A percentile compares a stretch with the other conserved stretches of the same genome.
phyloP scores from a whole-genome alignment of 2,888 invertebrate species.

The Watsonalla cultraria region DNA sequence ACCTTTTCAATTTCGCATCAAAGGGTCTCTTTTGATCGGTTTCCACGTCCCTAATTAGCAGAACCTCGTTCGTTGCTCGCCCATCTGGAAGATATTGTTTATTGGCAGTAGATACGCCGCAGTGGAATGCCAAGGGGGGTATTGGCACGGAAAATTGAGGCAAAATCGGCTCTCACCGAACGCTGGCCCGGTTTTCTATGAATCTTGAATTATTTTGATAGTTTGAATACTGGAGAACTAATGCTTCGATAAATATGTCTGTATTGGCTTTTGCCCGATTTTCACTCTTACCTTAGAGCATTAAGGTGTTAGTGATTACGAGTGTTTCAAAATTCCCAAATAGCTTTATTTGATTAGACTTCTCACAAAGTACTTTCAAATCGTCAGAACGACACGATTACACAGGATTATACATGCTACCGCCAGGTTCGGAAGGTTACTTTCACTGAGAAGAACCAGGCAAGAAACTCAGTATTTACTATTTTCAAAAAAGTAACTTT shows the following conservation, averaged over 20 bases:
- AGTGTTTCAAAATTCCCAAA: no score
- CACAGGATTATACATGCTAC: no score
- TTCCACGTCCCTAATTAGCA: slow-evolving; percentile 73
- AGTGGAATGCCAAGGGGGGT: slow-evolving; percentile 40
- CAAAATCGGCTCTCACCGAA: slow-evolving; percentile 48
- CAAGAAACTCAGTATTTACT: no score
- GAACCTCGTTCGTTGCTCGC: slow-evolving; percentile 53
- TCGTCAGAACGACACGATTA: no score
- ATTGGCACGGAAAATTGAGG: slow-evolving; percentile 74
- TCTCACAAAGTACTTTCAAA: no score
- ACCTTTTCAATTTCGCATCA: slow-evolving; percentile 70
- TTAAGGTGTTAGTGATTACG: no score
- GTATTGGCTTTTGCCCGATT: no score
- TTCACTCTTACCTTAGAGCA: no score
- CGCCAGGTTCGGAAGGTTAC: no score
- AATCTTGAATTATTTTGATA: slow-evolving; percentile 36
- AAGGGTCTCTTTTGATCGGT: slow-evolving; percentile 66
- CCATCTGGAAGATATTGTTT: slow-evolving; percentile 74
- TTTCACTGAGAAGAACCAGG: no score
- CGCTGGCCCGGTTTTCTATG: slow-evolving; percentile 35
- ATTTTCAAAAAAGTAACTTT: no score
- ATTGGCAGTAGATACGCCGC: slow-evolving; percentile 65
- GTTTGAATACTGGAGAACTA: slow-evolving; percentile 11
- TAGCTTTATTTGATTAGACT: no score
- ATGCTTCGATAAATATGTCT: background rate